Conservation (phyloP, 2,797 vertebrate genomes). For the Cyprinella venusta region DNA sequence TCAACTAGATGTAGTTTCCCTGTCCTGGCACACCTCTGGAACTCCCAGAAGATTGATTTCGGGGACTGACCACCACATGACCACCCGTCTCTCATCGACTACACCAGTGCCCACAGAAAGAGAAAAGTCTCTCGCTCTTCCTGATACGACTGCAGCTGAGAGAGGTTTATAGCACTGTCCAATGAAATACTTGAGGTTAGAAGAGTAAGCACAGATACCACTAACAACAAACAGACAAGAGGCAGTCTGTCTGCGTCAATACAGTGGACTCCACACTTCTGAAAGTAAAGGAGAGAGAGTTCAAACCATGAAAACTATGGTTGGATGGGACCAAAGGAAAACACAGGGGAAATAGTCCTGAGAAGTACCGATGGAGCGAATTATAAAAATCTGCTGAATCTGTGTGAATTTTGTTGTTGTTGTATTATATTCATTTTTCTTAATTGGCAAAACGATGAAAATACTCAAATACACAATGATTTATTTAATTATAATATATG, state of each 20-base stretch:
- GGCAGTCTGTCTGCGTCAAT: constrained; percentile 81
- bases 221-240: constrained; percentile 81
- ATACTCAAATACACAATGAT: not conserved
- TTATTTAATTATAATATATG: not conserved
- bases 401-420: not conserved
- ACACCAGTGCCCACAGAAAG: not conserved
- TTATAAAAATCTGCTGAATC: not conserved
- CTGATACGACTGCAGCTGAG: constrained; percentile 14
- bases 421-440: not conserved
- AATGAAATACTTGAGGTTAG: constrained; percentile 62
- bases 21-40: not conserved
- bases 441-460: not conserved
- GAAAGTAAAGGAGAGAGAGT: constrained; percentile 57
- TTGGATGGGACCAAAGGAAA: constrained; percentile 17
- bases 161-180: constrained; percentile 43
- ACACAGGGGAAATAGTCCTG: not conserved
- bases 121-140: constrained; percentile 4
- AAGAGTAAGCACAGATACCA: constrained; percentile 73
- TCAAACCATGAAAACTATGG: constrained; percentile 56
- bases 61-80: not conserved
- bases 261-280: constrained; percentile 71
- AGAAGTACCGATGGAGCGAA: not conserved
- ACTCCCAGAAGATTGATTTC: constrained; percentile 23
- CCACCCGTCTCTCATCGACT: constrained; percentile 25
- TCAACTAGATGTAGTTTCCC: constrained; percentile 31